phyloP scores from a whole-genome alignment of 2,797 vertebrate species.

The Cebuella pygmaea region DNA sequence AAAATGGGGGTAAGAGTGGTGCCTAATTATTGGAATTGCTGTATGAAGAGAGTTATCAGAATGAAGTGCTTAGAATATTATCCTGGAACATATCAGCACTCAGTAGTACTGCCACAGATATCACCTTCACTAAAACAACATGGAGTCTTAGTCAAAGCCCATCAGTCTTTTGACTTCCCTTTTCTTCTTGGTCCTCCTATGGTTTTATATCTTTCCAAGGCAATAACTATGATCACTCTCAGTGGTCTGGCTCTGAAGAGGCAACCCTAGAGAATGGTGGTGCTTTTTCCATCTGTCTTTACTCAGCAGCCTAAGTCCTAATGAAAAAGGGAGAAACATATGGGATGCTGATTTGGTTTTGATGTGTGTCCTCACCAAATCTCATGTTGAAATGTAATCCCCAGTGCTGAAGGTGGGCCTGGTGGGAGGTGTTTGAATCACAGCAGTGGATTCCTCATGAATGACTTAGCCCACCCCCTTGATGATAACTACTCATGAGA shows the following conservation, averaged over 20 bases:
- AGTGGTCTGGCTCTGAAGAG: background rate
- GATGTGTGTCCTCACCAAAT: background rate
- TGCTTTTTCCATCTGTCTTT: background rate
- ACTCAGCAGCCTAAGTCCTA: background rate
- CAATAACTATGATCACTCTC: background rate
- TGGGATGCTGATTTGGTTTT: background rate
- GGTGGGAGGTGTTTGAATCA: background rate
- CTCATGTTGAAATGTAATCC: background rate
- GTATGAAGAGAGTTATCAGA: background rate
- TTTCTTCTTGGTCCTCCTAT: background rate
- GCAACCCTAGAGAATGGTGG: background rate
- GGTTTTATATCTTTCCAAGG: background rate
- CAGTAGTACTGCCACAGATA: rapidly evolving
- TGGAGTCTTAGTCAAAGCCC: background rate
- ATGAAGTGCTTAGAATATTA: background rate
- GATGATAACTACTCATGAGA: background rate
- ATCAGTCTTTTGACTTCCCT: background rate
- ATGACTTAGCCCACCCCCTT: background rate
- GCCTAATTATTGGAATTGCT: background rate
- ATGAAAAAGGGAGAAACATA: background rate
- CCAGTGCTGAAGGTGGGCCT: background rate
- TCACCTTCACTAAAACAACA: background rate
- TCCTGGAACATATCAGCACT: background rate
- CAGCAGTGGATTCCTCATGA: background rate
- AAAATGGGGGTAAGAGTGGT: background rate